A percentile compares a stretch with the other conserved stretches of the same genome.
phyloP scores from a whole-genome alignment of 2,797 vertebrate species.

The Vireo griseus region DNA sequence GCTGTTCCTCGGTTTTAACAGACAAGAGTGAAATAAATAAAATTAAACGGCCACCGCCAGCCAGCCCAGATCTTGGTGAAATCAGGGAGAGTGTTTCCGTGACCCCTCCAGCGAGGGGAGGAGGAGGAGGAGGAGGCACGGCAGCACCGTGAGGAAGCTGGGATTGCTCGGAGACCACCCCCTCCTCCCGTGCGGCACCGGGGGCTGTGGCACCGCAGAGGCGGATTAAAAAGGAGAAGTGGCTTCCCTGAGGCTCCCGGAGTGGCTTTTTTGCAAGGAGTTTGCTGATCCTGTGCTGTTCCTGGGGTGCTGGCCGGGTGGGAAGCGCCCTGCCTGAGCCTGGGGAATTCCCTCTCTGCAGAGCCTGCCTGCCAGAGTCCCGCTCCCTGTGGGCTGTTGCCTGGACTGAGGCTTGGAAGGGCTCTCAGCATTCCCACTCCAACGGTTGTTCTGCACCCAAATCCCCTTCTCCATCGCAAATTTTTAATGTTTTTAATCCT shows the following conservation, averaged over 20 bases:
- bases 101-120: constrained; percentile 10
- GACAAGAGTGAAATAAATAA: constrained; percentile 71
- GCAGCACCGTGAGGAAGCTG: background rate
- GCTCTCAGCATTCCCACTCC: background rate
- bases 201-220: background rate
- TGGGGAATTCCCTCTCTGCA: background rate
- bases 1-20: constrained; percentile 67
- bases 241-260: background rate
- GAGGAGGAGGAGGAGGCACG: background rate
- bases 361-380: background rate
- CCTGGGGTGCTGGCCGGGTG: background rate
- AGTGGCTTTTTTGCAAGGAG: background rate
- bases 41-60: constrained; percentile 57
- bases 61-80: constrained; percentile 29
- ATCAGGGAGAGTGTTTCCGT: constrained; percentile 42
- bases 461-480: background rate
- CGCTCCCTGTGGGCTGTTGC: background rate
- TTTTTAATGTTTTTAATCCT: constrained; percentile 13
- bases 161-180: background rate
- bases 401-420: background rate
- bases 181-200: background rate
- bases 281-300: background rate
- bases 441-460: background rate
- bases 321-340: background rate
- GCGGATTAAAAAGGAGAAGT: constrained; percentile 33